Base-by-base conservation (phyloP, 1,140 invertebrate species). In the Macrostomum lignano region DNA sequence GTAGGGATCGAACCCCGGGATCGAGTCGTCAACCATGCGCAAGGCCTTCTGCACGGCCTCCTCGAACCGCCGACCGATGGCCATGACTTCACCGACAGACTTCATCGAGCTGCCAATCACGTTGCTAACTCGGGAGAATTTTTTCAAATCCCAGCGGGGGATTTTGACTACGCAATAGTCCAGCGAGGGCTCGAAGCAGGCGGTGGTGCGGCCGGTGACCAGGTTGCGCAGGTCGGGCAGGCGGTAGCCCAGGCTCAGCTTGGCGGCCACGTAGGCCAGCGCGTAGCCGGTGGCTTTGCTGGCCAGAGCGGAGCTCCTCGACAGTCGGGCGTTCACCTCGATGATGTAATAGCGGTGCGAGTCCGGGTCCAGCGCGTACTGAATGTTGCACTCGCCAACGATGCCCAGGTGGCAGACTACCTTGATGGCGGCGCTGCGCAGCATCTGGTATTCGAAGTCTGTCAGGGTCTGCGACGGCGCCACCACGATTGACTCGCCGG, bases 61-160 rank as follows among this genome's bases (percentile, higher is more conserved):
- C 58, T 96, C 88, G 59, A 98, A 98, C 40, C 68, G 74, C 17
- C 88, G 65, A 0, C 88, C 91, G 35, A 98, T 82, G 1, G 84
- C 75, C 91, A 98, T 98, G 1, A 93, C 88, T 65, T 98, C 91
- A 15, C 91, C 91, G 1, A 98, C 82, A 55, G 82, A 93, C 60
- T 98, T 98, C 91, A 98, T 98, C 0, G 84, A 94, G 58, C 82
- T 93, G 29, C 91, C 88, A 52, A 96, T 94, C 70, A 73, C 38
- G 20, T 32, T 46, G 1, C 23, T 20, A 19, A 25, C 43, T 24
- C 42, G 36, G 7, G 40, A 38, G 36, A 48, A 48, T 21, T 44
- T 36, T 33, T 44, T 40, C 21, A 46, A 31, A 28, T 48, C 91
- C 88, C 88, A 98, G 44, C 91, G 65, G 0, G 86, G 86, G 45